phyloP scores from a whole-genome alignment of 2,113 vertebrate species.

The Phalacrocorax brasilianus region DNA sequence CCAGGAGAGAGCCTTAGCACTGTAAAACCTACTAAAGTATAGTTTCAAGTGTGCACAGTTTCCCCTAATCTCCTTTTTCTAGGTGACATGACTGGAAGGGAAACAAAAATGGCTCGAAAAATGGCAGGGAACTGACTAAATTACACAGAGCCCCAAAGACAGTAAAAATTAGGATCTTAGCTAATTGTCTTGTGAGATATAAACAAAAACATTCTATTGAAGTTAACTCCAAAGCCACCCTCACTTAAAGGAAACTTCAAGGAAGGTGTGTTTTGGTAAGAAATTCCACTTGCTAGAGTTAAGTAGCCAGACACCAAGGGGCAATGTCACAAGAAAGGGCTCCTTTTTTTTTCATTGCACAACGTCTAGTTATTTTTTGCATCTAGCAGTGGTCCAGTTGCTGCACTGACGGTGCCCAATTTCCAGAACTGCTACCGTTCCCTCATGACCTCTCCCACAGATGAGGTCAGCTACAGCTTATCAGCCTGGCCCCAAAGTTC shows the following conservation, averaged over 20 bases:
- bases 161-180: not conserved
- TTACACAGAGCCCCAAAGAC: not conserved
- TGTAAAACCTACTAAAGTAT: not conserved
- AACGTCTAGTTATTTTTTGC: not conserved
- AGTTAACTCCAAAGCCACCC: not conserved
- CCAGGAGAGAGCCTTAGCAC: not conserved
- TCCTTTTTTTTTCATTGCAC: not conserved
- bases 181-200: not conserved
- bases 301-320: not conserved
- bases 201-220: not conserved
- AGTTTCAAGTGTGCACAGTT: not conserved
- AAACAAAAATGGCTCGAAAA: not conserved
- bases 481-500: not conserved
- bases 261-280: not conserved
- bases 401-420: not conserved
- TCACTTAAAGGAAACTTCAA: not conserved
- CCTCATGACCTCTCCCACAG: not conserved
- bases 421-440: not conserved
- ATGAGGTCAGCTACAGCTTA: not conserved
- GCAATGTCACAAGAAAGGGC: rapidly evolving
- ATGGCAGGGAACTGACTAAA: not conserved
- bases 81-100: not conserved
- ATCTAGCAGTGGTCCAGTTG: not conserved
- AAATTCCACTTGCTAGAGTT: not conserved
- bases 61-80: not conserved